phyloP scores from a whole-genome alignment of 2,797 vertebrate genomes.

The Pseudomugil gertrudae region DNA sequence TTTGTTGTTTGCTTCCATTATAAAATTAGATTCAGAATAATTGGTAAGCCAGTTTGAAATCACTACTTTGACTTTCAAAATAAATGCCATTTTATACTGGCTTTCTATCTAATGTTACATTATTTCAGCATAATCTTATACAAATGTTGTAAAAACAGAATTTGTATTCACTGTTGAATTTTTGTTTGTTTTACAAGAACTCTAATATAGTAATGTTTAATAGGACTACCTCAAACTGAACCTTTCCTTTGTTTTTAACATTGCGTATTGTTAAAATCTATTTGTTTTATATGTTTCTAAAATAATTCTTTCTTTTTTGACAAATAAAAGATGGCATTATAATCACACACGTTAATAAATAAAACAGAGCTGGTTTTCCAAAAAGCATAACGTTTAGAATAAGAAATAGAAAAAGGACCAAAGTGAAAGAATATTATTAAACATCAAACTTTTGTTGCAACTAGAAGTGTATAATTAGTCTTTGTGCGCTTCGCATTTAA shows the following conservation, averaged over 20 bases:
- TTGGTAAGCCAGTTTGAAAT: background rate
- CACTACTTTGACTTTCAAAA: constrained; percentile 5
- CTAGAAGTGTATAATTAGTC: no score
- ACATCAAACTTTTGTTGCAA: no score
- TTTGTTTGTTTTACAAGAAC: background rate
- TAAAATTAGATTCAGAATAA: background rate
- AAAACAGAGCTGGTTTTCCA: no score
- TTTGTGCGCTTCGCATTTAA: no score
- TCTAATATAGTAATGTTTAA: constrained; percentile 15
- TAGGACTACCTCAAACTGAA: constrained; percentile 36
- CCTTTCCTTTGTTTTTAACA: background rate
- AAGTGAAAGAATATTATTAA: background rate
- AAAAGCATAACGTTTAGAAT: background rate
- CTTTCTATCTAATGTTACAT: background rate
- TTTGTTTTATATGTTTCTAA: background rate
- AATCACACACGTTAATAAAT: background rate
- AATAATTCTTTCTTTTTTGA: constrained; percentile 6
- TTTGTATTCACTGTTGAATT: constrained; percentile 17
- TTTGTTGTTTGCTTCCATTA: background rate
- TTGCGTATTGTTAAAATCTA: background rate
- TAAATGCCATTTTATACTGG: background rate
- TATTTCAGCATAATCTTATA: background rate
- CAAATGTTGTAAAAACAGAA: constrained; percentile 4
- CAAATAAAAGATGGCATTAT: background rate
- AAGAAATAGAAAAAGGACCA: background rate